Conservation (phyloP, 1,140 invertebrate genomes). For the Heliconius himera region DNA sequence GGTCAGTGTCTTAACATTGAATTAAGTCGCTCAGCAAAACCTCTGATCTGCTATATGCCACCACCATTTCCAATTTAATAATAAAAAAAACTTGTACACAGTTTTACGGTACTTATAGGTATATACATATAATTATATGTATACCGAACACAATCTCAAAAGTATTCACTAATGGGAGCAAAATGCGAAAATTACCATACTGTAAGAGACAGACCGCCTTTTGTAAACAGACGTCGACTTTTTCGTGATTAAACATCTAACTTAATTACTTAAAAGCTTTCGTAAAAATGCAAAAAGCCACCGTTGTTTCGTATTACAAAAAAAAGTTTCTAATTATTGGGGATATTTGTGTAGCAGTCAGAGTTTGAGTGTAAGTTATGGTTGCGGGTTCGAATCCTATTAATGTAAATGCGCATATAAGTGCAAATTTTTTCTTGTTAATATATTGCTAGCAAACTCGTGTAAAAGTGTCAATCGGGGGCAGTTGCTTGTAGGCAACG, state of each 20-base stretch:
- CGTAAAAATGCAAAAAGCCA: not conserved
- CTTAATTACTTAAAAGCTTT: constrained; percentile 13
- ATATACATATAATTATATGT: not conserved
- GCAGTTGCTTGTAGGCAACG: no score
- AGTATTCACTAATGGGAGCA: constrained; percentile 5
- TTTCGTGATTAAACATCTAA: constrained; percentile 13
- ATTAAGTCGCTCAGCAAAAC: no score
- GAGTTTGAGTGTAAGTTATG: not conserved
- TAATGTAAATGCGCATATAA: no score
- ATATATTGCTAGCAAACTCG: no score
- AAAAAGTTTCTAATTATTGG: not conserved
- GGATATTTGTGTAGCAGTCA: not conserved
- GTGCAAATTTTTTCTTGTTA: no score
- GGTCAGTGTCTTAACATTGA: no score
- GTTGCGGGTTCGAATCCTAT: not conserved
- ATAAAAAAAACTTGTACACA: not conserved
- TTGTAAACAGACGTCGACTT: constrained; percentile 12
- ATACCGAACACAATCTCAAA: not conserved
- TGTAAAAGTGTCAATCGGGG: no score
- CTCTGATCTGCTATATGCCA: no score
- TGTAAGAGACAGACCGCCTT: constrained; percentile 10
- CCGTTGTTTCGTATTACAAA: not conserved
- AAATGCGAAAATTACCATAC: constrained; percentile 13
- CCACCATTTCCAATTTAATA: not conserved
- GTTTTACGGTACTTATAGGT: not conserved